Percentiles rank a stretch among this genome's conserved stretches.
phyloP scores from a whole-genome alignment of 2,797 vertebrate species.

The Epinephelus awoara region DNA sequence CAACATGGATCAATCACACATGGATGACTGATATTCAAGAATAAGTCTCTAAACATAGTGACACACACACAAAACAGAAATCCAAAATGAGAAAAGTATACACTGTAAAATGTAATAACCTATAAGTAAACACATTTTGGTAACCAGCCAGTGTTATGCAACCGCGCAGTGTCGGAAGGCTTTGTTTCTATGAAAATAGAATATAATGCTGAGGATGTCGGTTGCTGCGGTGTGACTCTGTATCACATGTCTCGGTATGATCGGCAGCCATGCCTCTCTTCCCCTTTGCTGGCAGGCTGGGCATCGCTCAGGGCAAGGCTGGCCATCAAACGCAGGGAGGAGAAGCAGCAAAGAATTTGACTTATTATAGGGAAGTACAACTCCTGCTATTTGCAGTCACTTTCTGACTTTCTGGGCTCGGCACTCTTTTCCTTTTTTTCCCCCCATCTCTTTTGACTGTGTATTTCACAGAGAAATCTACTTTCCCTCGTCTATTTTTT shows the following conservation, averaged over 20 bases:
- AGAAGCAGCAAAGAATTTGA: conserved; percentile 64
- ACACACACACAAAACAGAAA: not conserved
- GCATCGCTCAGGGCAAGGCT: conserved; percentile 55
- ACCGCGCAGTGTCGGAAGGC: conserved; percentile 1
- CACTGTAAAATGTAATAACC: conserved; percentile 40
- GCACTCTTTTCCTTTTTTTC: conserved; percentile 25
- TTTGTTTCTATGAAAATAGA: conserved; percentile 60
- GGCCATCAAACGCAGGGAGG: conserved; percentile 63
- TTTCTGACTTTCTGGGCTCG: conserved; percentile 65
- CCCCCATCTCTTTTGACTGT: not conserved
- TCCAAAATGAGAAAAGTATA: conserved; percentile 37
- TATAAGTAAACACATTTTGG: conserved; percentile 30
- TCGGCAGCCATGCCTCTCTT: conserved; percentile 56
- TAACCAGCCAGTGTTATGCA: conserved; percentile 38
- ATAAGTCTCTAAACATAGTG: conserved; percentile 13
- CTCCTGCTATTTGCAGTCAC: conserved; percentile 73
- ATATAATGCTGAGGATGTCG: conserved; percentile 47
- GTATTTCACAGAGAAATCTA: conserved; percentile 17
- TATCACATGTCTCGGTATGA: conserved; percentile 70
- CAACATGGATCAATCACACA: not conserved
- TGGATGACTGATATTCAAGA: not conserved
- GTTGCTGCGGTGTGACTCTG: conserved; percentile 56
- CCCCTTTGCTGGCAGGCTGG: conserved; percentile 61
- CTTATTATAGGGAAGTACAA: conserved; percentile 75
- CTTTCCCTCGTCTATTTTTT: conserved; percentile 24